Evolutionary conservation across 2,113 vertebrate species (phyloP).

Genomic region (Spea bombifrons): DNA sequence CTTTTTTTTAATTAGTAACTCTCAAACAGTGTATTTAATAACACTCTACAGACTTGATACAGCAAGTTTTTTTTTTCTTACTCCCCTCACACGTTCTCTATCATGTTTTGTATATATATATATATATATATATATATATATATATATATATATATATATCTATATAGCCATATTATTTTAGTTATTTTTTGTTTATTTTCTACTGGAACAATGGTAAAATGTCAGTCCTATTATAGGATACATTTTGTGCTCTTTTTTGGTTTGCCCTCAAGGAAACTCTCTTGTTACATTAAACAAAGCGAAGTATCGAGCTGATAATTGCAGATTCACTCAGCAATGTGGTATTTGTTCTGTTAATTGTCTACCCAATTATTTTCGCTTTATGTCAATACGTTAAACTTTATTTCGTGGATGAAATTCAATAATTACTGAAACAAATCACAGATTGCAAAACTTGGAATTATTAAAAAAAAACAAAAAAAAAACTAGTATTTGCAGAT

Average conservation of each 20-base stretch:
- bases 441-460: neutral
- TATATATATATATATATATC: no score
- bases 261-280: conserved; percentile 60
- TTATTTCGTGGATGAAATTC: conserved; percentile 3
- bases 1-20: neutral
- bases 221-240: conserved; percentile 57
- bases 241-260: conserved; percentile 53
- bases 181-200: conserved; percentile 64
- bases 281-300: conserved; percentile 57
- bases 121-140: no score
- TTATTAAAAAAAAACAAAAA: neutral
- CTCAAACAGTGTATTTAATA: conserved; percentile 51
- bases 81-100: no score
- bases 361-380: conserved; percentile 58
- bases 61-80: no score
- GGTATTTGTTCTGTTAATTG: conserved; percentile 71
- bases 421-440: neutral
- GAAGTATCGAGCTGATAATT: conserved; percentile 58
- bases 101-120: no score
- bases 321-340: conserved; percentile 54
- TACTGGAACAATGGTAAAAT: conserved; percentile 62
- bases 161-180: conserved; percentile 40
- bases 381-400: conserved; percentile 49
- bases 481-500: neutral
- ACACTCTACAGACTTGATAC: no score